phyloP scores from a whole-genome alignment of 2,797 vertebrate genomes.

The Enteromius thamalakanensis region DNA sequence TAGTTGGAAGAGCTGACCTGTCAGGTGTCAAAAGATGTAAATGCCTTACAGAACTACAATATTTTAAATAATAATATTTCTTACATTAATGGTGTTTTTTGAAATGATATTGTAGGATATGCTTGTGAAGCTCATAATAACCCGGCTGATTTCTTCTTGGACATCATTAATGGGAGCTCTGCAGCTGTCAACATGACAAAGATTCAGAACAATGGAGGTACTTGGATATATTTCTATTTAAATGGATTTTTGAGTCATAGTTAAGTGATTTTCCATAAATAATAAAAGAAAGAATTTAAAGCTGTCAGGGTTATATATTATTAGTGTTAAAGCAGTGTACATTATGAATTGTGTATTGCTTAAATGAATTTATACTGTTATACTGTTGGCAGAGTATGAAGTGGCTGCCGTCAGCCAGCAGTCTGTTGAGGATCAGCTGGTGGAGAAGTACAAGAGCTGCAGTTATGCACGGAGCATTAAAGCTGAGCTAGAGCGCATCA shows the following conservation, averaged over 20 bases:
- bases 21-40: slow-evolving; percentile 7
- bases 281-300: not conserved
- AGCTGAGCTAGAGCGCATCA: slow-evolving; percentile 76
- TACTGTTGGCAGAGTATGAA: slow-evolving; percentile 62
- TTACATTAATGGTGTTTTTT: slow-evolving; percentile 24
- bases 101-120: slow-evolving; percentile 77
- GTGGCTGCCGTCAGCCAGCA: slow-evolving; percentile 60
- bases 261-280: not conserved
- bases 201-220: slow-evolving; percentile 66
- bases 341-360: not conserved
- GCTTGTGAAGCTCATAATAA: slow-evolving; percentile 90
- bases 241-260: not conserved
- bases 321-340: not conserved
- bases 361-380: not conserved
- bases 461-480: slow-evolving; percentile 75
- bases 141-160: slow-evolving; percentile 93
- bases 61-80: not conserved
- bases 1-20: not conserved
- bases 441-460: slow-evolving; percentile 80
- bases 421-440: slow-evolving; percentile 79
- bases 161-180: slow-evolving; percentile 89
- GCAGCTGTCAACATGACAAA: slow-evolving; percentile 71
- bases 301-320: not conserved
- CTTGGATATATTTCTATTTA: not conserved
- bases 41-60: not conserved